Evolutionary conservation across 1,140 invertebrate species (phyloP).

Genomic region (Saccostrea echinata): DNA sequence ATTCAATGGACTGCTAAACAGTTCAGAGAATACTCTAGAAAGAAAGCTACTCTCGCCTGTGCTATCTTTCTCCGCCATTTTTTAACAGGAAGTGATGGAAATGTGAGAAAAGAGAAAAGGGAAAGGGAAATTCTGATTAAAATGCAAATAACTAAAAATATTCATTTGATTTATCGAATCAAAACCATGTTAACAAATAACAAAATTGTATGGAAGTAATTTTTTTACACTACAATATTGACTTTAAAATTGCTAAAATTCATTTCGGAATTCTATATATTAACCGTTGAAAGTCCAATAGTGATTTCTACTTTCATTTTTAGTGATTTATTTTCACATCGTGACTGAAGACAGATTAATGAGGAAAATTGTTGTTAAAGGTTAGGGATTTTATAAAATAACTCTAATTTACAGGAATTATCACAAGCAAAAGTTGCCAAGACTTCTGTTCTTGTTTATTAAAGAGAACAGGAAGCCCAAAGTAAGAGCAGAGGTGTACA

Average conservation of each 20-base stretch:
- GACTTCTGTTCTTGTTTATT: no score
- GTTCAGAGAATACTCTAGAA: constrained; percentile 65
- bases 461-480: no score
- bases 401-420: no score
- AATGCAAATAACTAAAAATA: not conserved
- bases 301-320: not conserved
- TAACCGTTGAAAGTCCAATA: not conserved
- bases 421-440: no score
- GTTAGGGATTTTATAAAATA: not conserved
- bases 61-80: not conserved
- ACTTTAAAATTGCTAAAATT: not conserved
- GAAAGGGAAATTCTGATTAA: not conserved
- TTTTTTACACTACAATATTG: no score
- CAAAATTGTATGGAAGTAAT: no score
- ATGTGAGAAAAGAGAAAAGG: not conserved
- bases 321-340: not conserved
- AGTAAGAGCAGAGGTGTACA: no score
- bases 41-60: constrained; percentile 58
- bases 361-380: not conserved
- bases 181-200: not conserved
- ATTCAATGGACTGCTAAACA: constrained; percentile 85
- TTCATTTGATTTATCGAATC: not conserved
- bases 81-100: constrained; percentile 16
- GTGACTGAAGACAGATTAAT: not conserved
- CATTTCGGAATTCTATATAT: not conserved